phyloP scores from a whole-genome alignment of 2,113 vertebrate species.

The Philantomba maxwellii region DNA sequence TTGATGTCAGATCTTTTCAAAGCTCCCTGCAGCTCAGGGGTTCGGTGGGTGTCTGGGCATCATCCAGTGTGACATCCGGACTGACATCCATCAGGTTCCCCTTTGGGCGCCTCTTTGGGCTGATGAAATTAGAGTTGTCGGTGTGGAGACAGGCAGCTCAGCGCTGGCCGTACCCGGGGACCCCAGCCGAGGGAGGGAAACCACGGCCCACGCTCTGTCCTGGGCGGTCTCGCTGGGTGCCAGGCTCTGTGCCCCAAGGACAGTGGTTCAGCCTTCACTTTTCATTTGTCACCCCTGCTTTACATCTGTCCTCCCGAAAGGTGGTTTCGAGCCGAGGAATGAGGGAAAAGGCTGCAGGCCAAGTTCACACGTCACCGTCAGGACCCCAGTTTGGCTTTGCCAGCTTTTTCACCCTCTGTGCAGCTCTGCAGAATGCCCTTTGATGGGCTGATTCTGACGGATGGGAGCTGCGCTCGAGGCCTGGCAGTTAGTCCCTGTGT shows the following conservation, averaged over 20 bases:
- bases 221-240: not conserved
- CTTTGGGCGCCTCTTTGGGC: not conserved
- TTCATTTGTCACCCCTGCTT: slow-evolving; percentile 39
- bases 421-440: not conserved
- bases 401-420: not conserved
- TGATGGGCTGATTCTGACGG: not conserved
- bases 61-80: not conserved
- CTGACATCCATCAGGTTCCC: slow-evolving; percentile 11
- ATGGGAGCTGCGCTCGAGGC: not conserved
- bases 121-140: slow-evolving; percentile 49
- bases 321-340: not conserved
- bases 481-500: not conserved
- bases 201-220: not conserved
- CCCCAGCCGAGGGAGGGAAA: not conserved
- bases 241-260: not conserved
- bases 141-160: not conserved
- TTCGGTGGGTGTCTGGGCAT: not conserved
- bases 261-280: slow-evolving; percentile 38
- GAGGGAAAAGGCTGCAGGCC: not conserved
- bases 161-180: not conserved
- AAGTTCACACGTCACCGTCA: not conserved
- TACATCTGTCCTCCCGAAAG: not conserved
- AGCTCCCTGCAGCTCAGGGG: not conserved
- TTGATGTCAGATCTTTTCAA: not conserved
- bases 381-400: not conserved